phyloP scores from a whole-genome alignment of 1,140 invertebrate species.

The Heterodera carotae region DNA sequence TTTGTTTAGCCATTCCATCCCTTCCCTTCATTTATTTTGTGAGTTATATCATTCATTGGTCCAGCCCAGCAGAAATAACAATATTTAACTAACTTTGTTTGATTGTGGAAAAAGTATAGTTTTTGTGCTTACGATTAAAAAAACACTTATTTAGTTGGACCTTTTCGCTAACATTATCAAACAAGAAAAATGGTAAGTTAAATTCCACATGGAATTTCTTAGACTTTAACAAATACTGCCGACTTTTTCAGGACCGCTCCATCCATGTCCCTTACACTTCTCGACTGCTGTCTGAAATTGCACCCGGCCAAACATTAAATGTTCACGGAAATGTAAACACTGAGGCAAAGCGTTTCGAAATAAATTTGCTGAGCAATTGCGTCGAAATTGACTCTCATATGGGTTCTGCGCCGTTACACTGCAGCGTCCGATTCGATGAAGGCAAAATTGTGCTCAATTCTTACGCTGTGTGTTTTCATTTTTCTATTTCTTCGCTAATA shows the following conservation, averaged over 20 bases:
- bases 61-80: background rate
- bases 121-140: background rate
- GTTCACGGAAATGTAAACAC: slow-evolving; percentile 32
- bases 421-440: slow-evolving; percentile 51
- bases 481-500: slow-evolving; percentile 26
- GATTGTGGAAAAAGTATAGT: too few relatives aligned
- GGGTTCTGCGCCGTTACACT: slow-evolving; percentile 44
- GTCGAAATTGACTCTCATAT: slow-evolving; percentile 32
- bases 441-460: slow-evolving; percentile 51
- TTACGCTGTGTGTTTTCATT: slow-evolving; percentile 37
- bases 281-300: slow-evolving; percentile 35
- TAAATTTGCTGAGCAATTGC: slow-evolving; percentile 40
- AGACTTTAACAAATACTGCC: background rate
- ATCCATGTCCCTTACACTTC: slow-evolving; percentile 14
- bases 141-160: background rate
- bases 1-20: too few relatives aligned
- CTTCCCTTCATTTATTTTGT: too few relatives aligned
- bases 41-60: too few relatives aligned
- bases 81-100: too few relatives aligned
- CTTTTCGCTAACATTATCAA: background rate
- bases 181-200: slow-evolving; percentile 2
- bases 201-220: background rate
- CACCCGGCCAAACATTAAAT: slow-evolving; percentile 33
- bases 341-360: slow-evolving; percentile 37
- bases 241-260: background rate